Base-by-base conservation (phyloP, 2,888 invertebrate species). In the Azorinus chamasolen region DNA sequence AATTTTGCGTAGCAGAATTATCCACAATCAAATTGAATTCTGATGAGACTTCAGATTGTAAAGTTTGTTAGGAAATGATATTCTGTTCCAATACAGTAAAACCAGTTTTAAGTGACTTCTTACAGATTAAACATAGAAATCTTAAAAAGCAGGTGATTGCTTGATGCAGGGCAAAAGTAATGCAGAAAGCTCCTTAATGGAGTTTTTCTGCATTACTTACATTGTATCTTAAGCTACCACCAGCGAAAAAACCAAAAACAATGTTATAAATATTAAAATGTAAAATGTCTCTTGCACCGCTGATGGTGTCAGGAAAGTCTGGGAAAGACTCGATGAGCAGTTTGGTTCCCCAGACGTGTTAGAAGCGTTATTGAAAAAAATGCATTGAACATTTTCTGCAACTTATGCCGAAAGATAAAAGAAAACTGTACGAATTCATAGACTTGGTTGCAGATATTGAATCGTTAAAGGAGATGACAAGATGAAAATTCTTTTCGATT, bases 401-500 rank as follows among this genome's bases (percentile, higher is more conserved):
- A 45, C 18, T 76, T 4, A 71, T 32, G 10, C n/a, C 27, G 14
- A 70, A 37, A 32, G 70, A 76, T 20, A 14, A 55, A 22, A 22
- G n/a, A 5, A 62, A 62, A 37, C 32, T 76, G 4, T 76, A 53
- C 57, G 65, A 76, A 12, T 39, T 70, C 4, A 10, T 37, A 10
- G 70, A 76, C 37, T 48, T 71, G n/a, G 39, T 83, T 2, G 37
- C 63, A 1, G 71, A 79, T 39, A 64, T 79, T 2, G 61, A 76
- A 20, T 65, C 73, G 10, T 32, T 43, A 77, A 63, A 41, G 46
- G 37, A 3, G 51, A 74, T 55, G 18, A 41, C 3, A 37, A 43
- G 25, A 71, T 61, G n/a, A 8, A 43, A 24, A 48, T 54, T 1
- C 43, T 58, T 0, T 58, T 79, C 12, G 25, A 83, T 46, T 63